A percentile compares a stretch with the other conserved stretches of the same genome.
Conservation (phyloP, 2,888 invertebrate species). For the Hypomecis punctinalis region DNA sequence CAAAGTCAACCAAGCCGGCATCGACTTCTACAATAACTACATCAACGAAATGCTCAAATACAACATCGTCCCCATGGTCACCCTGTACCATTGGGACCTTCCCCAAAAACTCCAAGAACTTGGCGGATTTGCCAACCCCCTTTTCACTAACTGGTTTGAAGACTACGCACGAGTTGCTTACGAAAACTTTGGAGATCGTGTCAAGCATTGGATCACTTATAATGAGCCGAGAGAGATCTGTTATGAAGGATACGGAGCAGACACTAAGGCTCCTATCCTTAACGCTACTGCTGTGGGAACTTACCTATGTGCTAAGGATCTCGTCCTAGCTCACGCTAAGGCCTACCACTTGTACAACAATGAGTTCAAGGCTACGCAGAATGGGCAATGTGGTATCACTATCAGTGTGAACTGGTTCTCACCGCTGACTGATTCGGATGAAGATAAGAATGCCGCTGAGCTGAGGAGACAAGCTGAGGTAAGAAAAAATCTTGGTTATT, state of each 20-base stretch:
- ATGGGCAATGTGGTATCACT: slow-evolving; percentile 60
- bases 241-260: slow-evolving; percentile 72
- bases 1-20: slow-evolving; percentile 83
- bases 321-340: slow-evolving; percentile 82
- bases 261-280: slow-evolving; percentile 61
- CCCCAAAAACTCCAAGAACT: slow-evolving; percentile 81
- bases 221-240: slow-evolving; percentile 82
- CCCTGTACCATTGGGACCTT: slow-evolving; percentile 84
- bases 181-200: slow-evolving; percentile 76
- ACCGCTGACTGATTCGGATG: slow-evolving; percentile 58
- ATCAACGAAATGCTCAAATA: slow-evolving; percentile 86
- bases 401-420: slow-evolving; percentile 58
- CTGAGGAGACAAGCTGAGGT: slow-evolving; percentile 58
- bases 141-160: slow-evolving; percentile 75
- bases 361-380: slow-evolving; percentile 60
- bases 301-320: slow-evolving; percentile 79
- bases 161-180: slow-evolving; percentile 77
- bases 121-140: slow-evolving; percentile 80
- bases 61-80: slow-evolving; percentile 86
- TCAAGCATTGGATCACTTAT: slow-evolving; percentile 84
- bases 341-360: slow-evolving; percentile 70
- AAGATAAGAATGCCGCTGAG: slow-evolving; percentile 69
- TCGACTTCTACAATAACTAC: slow-evolving; percentile 87
- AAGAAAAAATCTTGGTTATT: slow-evolving; percentile 14
- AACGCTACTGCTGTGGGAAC: slow-evolving; percentile 73